phyloP scores from a whole-genome alignment of 2,113 vertebrate species.

The Chrysochloris asiatica region DNA sequence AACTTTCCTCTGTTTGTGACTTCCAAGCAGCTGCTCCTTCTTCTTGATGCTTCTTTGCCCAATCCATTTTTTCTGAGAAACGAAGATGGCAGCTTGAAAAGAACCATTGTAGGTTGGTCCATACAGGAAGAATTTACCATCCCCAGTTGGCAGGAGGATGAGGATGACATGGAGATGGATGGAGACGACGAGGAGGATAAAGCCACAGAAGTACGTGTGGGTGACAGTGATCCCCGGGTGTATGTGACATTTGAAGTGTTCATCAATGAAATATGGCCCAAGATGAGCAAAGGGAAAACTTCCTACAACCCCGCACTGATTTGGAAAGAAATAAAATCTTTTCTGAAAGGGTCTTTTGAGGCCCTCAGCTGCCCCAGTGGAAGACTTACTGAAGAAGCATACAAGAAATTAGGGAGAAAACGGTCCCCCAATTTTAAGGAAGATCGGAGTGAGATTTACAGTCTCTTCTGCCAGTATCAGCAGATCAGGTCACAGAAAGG shows the following conservation, averaged over 20 bases:
- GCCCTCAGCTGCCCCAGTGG: constrained; percentile 84
- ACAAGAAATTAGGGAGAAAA: constrained; percentile 87
- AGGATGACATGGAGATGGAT: constrained; percentile 82
- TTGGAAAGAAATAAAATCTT: constrained; percentile 91
- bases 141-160: constrained; percentile 83
- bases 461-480: constrained; percentile 86
- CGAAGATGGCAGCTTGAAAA: constrained; percentile 88
- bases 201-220: constrained; percentile 19
- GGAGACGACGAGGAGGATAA: constrained; percentile 81
- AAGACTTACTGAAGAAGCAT: constrained; percentile 85
- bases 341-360: constrained; percentile 90
- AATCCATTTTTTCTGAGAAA: constrained; percentile 88
- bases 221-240: constrained; percentile 82
- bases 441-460: constrained; percentile 88
- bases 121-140: constrained; percentile 82
- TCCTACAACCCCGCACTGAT: constrained; percentile 87
- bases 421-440: constrained; percentile 87
- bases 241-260: constrained; percentile 87
- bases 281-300: constrained; percentile 87
- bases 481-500: constrained; percentile 86
- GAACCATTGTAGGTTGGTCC: constrained; percentile 85
- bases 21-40: constrained; percentile 85
- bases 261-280: constrained; percentile 87
- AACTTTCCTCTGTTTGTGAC: constrained; percentile 88
- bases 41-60: constrained; percentile 88